Percentiles rank a stretch among this genome's conserved stretches.
Evolutionary conservation across 2,888 invertebrate species (phyloP).

Genomic region (Mechanitis messenoides): DNA sequence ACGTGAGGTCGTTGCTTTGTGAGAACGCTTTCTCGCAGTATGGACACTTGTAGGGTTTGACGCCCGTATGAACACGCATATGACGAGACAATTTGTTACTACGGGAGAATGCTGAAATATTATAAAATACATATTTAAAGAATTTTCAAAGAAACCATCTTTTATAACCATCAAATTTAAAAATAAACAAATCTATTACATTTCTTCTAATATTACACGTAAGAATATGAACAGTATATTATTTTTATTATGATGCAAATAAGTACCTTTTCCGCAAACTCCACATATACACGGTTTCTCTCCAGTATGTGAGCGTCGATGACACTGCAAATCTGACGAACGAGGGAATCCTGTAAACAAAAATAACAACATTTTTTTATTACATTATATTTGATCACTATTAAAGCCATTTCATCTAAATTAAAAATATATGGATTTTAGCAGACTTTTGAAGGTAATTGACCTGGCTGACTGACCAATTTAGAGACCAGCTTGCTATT

Average conservation of each 20-base stretch:
- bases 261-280: conserved; percentile 66
- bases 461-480: too few relatives aligned
- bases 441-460: not conserved
- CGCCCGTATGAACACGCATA: conserved; percentile 78
- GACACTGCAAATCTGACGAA: conserved; percentile 78
- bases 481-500: too few relatives aligned
- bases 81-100: conserved; percentile 79
- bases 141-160: not conserved
- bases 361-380: not conserved
- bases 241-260: not conserved
- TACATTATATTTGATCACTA: too few relatives aligned
- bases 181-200: too few relatives aligned
- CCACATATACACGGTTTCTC: conserved; percentile 76
- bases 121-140: conserved; percentile 16
- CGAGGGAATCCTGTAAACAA: conserved; percentile 74
- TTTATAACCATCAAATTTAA: too few relatives aligned
- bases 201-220: not conserved
- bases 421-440: not conserved
- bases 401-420: not conserved
- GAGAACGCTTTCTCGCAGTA: conserved; percentile 78
- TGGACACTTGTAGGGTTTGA: conserved; percentile 77
- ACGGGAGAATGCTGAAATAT: conserved; percentile 70
- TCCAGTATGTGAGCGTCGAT: conserved; percentile 78
- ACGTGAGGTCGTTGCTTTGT: conserved; percentile 82
- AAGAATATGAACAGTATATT: not conserved